Evolutionary conservation across 2,113 vertebrate genomes (phyloP).

Genomic region (Bungarus multicinctus): DNA sequence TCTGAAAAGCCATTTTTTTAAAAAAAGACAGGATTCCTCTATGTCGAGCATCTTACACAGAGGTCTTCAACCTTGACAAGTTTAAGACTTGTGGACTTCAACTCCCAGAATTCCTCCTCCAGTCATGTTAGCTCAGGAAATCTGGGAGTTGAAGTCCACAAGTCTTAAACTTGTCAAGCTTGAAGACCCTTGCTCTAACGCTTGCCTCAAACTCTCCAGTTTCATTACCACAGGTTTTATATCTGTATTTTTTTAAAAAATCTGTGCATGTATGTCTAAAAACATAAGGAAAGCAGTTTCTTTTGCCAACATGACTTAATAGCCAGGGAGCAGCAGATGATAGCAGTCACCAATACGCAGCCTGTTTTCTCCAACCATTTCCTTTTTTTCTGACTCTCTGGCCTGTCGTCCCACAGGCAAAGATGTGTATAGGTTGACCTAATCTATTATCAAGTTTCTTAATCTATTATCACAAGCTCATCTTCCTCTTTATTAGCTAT

Average conservation of each 20-base stretch:
- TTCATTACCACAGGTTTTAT: neutral
- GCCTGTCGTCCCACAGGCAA: conserved; percentile 21
- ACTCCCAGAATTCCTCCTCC: no score
- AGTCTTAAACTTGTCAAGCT: no score
- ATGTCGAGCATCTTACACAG: no score
- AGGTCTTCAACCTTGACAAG: no score
- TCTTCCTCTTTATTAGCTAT: conserved; percentile 41
- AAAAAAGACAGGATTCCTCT: no score
- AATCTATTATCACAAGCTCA: conserved; percentile 41
- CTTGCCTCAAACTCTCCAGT: neutral
- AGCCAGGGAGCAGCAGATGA: neutral
- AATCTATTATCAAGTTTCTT: conserved; percentile 3
- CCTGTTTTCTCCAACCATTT: neutral
- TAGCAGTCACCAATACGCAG: neutral
- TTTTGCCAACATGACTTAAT: neutral
- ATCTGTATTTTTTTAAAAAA: neutral
- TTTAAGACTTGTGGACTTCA: no score
- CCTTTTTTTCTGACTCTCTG: neutral
- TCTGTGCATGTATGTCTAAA: neutral
- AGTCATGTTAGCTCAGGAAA: no score
- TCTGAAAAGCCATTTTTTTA: neutral
- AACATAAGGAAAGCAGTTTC: neutral
- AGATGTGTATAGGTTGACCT: neutral
- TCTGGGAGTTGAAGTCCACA: no score
- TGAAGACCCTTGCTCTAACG: no score